Evolutionary conservation across 2,888 invertebrate genomes (phyloP), one percentile per base, ranked within the genome.

Genomic region (Oxyscelio sp.): DNA sequence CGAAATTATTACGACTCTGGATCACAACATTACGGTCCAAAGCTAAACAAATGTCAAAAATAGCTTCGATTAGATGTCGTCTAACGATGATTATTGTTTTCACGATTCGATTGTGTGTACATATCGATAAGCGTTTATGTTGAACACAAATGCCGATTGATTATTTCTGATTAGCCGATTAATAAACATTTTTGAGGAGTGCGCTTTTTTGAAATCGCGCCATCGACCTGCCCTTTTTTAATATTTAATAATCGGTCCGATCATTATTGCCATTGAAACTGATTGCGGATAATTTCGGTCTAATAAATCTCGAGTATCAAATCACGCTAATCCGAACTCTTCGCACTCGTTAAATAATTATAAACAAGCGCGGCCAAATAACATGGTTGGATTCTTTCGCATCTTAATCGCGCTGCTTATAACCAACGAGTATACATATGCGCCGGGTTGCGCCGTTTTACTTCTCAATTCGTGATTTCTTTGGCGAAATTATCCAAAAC

Each of bases 401-500:
- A 68, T 83, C 77, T 83, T 79, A 85, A 79, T 85, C 83, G 80
- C 66, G 54, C 75, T 31, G 58, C 54, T 77, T 73, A 66, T 54
- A 59, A 58, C 66, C 50, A 68, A 45, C 77, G 34, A 73, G 70
- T 63, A 81, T 50, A 54, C 40, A 34, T 56, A 65, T 71, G 52
- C 56, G 54, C 68, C 45, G 66, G 74, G 74, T 54, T 59, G 78
- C 79, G 43, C 66, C 85, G 80, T 85, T 85, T 86, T 82, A 88
- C 86, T 85, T 78, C 89, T 87, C 85, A 87, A 88, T 88, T 85
- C 80, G 71, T 83, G 75, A 58, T 85, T 74, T 68, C 85, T 70
- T 75, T 65, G 19, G 80, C 74, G 50, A 83, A 88, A 89, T 89
- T 90, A 89, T 63, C 85, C 85, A 65, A 85, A 88, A 87, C 84